These are phyloP conservation scores for Metellina segmentata DNA, from an alignment of 2,888 invertebrate genomes.

Conservation along the genomic window DNA sequence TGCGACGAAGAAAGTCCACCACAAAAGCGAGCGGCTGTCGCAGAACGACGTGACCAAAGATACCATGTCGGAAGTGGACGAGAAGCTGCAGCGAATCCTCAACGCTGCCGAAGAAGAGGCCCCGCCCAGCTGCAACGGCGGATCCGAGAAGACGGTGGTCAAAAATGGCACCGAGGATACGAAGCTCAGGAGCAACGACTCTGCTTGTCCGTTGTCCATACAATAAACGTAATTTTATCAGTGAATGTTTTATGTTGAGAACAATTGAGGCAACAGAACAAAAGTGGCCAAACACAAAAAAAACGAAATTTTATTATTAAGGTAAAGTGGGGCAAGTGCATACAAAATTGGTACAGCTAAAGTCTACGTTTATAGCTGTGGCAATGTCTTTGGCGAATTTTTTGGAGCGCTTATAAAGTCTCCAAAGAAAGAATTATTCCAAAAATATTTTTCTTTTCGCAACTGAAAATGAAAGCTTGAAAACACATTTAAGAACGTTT, in stretches of 20 bases:
- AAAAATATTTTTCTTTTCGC: too few relatives aligned
- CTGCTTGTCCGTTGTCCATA: slow-evolving; percentile 43
- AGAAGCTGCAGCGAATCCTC: slow-evolving; percentile 36
- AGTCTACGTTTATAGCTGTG: too few relatives aligned
- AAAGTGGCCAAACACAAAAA: too few relatives aligned
- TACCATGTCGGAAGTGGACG: slow-evolving; percentile 34
- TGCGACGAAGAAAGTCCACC: neutral
- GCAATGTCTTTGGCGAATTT: too few relatives aligned
- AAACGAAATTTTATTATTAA: too few relatives aligned
- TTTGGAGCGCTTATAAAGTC: too few relatives aligned
- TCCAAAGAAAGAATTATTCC: too few relatives aligned
- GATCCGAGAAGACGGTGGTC: slow-evolving; percentile 6
- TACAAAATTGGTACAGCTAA: too few relatives aligned
- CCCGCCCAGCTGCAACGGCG: neutral
- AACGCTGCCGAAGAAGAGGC: slow-evolving; percentile 4
- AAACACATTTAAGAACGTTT: too few relatives aligned
- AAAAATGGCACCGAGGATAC: slow-evolving; percentile 30
- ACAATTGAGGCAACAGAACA: too few relatives aligned
- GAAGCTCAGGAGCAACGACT: neutral
- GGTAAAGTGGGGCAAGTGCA: too few relatives aligned
- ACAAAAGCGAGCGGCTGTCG: neutral
- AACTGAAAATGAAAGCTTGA: too few relatives aligned
- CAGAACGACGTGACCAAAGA: neutral
- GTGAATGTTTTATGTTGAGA: neutral
- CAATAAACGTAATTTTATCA: slow-evolving; percentile 14